These are phyloP conservation scores for Diachasma alloeum DNA, from an alignment of 1,140 invertebrate genomes.

Conservation along the genomic window DNA sequence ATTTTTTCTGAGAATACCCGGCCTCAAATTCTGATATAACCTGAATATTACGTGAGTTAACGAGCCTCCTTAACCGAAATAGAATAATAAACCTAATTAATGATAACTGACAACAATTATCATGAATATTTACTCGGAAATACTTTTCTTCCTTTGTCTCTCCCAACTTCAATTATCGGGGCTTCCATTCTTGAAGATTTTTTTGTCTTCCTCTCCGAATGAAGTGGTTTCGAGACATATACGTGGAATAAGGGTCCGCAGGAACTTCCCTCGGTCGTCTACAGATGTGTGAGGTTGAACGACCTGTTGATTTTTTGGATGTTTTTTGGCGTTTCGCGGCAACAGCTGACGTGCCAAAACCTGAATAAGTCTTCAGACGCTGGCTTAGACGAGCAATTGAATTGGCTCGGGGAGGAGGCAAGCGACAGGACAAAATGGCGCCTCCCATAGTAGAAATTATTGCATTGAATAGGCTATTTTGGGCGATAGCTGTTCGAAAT, in stretches of 20 bases:
- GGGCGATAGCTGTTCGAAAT: no score
- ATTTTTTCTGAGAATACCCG: neutral
- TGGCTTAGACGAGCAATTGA: neutral
- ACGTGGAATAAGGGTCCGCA: neutral
- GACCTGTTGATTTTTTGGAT: conserved; percentile 3
- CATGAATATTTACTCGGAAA: neutral
- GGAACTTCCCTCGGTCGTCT: neutral
- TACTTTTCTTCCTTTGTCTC: neutral
- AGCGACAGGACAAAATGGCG: no score
- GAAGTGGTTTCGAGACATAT: neutral
- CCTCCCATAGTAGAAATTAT: no score
- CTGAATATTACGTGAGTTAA: neutral
- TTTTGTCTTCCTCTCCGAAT: neutral
- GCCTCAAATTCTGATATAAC: neutral
- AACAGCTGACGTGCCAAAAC: conserved; percentile 9
- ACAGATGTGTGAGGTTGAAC: neutral
- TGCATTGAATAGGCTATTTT: no score
- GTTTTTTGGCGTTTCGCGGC: neutral
- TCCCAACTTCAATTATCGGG: neutral
- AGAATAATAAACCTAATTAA: neutral
- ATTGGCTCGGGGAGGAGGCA: no score
- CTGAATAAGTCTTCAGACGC: conserved; percentile 1
- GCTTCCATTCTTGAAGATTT: neutral
- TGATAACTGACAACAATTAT: neutral
- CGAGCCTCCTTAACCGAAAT: neutral